These are phyloP conservation scores for Urechis unicinctus DNA, from an alignment of 2,888 invertebrate genomes.

Conservation along the genomic window DNA sequence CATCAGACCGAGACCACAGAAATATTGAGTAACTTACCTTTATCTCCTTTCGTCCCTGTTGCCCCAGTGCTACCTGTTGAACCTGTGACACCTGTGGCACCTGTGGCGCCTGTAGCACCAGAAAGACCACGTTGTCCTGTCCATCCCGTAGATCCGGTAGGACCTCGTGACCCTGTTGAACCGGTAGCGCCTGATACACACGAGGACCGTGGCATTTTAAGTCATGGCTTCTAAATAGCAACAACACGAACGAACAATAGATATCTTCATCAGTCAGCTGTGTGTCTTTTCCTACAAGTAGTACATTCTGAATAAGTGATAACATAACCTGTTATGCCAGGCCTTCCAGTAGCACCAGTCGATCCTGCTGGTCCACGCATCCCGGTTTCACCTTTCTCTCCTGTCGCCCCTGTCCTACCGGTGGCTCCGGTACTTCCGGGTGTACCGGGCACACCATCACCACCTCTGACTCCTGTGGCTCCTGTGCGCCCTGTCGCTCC, in stretches of 20 bases:
- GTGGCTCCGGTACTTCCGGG: conserved; percentile 12
- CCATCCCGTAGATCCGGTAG: conserved; percentile 10
- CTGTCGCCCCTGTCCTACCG: conserved; percentile 9
- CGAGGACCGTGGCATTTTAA: too few species aligned
- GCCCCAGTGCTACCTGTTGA: conserved; percentile 5
- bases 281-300: too few species aligned
- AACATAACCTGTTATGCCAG: conserved; percentile 1
- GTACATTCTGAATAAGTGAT: background rate
- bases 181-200: conserved; percentile 8
- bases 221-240: background rate
- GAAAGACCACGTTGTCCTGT: conserved; percentile 5
- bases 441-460: conserved; percentile 11
- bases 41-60: conserved; percentile 12
- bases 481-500: conserved; percentile 2
- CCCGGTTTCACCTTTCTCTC: conserved; percentile 4
- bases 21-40: too few species aligned
- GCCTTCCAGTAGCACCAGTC: conserved; percentile 4
- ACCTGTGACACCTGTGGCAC: conserved; percentile 7
- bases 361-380: conserved; percentile 7
- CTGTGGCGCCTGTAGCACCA: conserved; percentile 3
- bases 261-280: too few species aligned
- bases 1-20: too few species aligned
- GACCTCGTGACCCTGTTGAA: conserved; percentile 6
- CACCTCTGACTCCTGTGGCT: conserved; percentile 3
- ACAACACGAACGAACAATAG: background rate